Evolutionary conservation across 2,888 invertebrate species (phyloP).

Genomic region (Amphipyra tragopoginis): DNA sequence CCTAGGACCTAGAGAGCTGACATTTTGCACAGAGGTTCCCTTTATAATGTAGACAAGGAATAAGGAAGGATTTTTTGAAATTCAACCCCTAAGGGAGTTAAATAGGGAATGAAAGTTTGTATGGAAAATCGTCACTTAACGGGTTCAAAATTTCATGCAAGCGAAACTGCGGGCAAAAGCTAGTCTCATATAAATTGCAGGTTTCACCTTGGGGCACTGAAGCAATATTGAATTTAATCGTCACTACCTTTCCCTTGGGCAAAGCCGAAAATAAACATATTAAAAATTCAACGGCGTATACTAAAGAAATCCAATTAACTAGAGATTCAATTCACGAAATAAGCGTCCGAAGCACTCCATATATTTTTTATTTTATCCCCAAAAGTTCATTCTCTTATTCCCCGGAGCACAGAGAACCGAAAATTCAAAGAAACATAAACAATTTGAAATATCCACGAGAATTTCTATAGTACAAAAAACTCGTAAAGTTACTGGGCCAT

Average conservation of each 20-base stretch:
- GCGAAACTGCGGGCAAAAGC: too few species aligned
- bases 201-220: background rate
- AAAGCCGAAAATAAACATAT: slow-evolving; percentile 45
- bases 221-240: slow-evolving; percentile 38
- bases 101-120: too few species aligned
- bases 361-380: slow-evolving; percentile 44
- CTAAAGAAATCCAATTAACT: slow-evolving; percentile 53
- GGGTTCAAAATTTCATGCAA: too few species aligned
- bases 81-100: too few species aligned
- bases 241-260: slow-evolving; percentile 21
- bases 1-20: too few species aligned
- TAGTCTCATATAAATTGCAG: too few species aligned
- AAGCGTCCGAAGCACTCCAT: slow-evolving; percentile 30
- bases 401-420: slow-evolving; percentile 23
- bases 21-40: too few species aligned
- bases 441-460: slow-evolving; percentile 28
- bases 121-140: too few species aligned
- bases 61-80: too few species aligned
- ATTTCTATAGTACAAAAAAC: slow-evolving; percentile 39
- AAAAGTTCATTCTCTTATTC: slow-evolving; percentile 43
- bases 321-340: slow-evolving; percentile 50
- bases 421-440: slow-evolving; percentile 40
- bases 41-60: too few species aligned
- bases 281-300: slow-evolving; percentile 42
- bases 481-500: slow-evolving; percentile 36